phyloP scores from a whole-genome alignment of 2,113 vertebrate species.

The Zingel zingel region DNA sequence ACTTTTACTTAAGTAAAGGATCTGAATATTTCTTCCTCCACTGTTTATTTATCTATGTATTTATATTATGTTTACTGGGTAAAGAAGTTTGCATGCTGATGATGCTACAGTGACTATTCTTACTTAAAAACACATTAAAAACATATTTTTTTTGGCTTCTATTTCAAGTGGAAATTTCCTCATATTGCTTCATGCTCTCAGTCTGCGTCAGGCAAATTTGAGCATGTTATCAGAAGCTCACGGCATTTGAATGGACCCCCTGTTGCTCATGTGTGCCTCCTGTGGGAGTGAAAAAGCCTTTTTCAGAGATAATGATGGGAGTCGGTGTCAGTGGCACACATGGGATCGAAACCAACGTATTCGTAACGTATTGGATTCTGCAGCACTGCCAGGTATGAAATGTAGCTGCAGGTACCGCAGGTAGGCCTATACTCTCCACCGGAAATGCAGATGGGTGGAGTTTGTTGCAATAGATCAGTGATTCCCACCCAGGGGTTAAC shows the following conservation, averaged over 20 bases:
- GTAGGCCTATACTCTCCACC: neutral
- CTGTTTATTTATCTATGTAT: neutral
- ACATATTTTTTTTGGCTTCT: neutral
- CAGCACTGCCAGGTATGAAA: neutral
- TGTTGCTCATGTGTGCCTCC: conserved; percentile 31
- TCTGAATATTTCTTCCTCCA: too few species aligned
- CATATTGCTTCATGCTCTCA: conserved; percentile 42
- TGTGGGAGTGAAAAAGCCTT: neutral
- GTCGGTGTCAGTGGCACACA: neutral
- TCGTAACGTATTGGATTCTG: conserved; percentile 26
- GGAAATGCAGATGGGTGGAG: conserved; percentile 8
- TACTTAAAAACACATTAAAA: conserved; percentile 17
- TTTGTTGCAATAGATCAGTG: neutral
- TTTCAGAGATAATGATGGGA: conserved; percentile 18
- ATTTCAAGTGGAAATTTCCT: conserved; percentile 36
- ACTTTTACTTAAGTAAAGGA: too few species aligned
- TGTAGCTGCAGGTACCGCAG: conserved; percentile 3
- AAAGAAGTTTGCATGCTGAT: neutral
- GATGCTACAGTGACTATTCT: neutral
- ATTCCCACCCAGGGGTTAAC: neutral
- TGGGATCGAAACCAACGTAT: conserved; percentile 8
- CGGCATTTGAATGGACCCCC: conserved; percentile 44
- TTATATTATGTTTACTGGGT: neutral
- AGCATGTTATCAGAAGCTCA: conserved; percentile 24
- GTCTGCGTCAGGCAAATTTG: neutral